Base-by-base conservation (phyloP, 2,113 vertebrate genomes). In the Mustela lutreola region DNA sequence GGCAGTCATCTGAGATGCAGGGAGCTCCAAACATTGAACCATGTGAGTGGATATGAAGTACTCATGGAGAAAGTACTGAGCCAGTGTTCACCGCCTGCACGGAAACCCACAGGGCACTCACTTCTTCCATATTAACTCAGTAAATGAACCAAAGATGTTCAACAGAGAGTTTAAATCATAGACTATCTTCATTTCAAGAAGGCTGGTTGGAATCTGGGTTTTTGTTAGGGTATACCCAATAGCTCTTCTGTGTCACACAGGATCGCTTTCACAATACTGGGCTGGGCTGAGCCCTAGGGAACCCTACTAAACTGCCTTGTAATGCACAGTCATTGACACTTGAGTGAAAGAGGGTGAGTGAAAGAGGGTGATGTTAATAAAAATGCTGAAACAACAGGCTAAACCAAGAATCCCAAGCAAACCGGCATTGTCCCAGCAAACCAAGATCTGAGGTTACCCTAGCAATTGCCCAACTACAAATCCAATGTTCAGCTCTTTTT, bases 391-490 rank as follows among this genome's bases (percentile, higher is more conserved):
- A 79, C 73, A 81, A 36, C 70, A 91, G 15, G 11, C 71, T 81
- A 88, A 80, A 62, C 33, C 31, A 36, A 48, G 79, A 93, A 84
- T 96, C 50, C 60, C 70, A 84, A 76, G 45, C 70, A 94, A 85
- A 65, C 45, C 9, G 42, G 63, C 48, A 33, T 15, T 48, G 31
- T 87, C 63, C 62, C 21, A 89, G 70, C 79, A 95, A 86, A 92
- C 45, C 62, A 95, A 15, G 22, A 71, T 80, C 50, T 88, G 56
- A 95, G 42, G 81, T 97, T 87, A 88, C n/a, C 42, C 31, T 53
- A 75, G 70, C 18, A 42, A 39, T 70, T 73, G 31, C 92, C 79
- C 82, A 93, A 88, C 67, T 86, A 21, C 85, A 96, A 94, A 96
- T 86, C 45, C 60, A 93, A 56, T 15, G 39, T 95, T 92, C 82